Evolutionary conservation across 1,140 invertebrate genomes (phyloP).

Genomic region (Rhyacophila brunnea): DNA sequence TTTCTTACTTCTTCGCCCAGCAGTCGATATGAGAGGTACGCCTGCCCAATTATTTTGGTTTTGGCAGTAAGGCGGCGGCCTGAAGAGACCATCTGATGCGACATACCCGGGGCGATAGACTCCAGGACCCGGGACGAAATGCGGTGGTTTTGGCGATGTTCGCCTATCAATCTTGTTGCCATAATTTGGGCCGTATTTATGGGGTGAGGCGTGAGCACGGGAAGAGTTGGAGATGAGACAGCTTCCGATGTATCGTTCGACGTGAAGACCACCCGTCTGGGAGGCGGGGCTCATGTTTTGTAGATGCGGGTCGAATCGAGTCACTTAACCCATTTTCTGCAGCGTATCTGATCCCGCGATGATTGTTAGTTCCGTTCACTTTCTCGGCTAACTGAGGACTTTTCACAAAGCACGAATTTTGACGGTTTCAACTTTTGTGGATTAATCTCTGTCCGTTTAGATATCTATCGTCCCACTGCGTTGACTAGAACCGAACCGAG

Average conservation of each 20-base stretch:
- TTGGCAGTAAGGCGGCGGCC: constrained; percentile 48
- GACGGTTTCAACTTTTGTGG: background rate
- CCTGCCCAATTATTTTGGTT: constrained; percentile 62
- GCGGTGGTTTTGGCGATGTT: constrained; percentile 42
- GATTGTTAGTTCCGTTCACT: constrained; percentile 26
- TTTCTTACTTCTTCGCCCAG: constrained; percentile 39
- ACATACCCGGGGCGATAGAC: constrained; percentile 43
- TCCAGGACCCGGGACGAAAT: constrained; percentile 48
- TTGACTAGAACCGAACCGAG: background rate
- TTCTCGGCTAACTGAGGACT: constrained; percentile 12
- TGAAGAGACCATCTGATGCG: constrained; percentile 43
- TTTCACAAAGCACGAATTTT: background rate
- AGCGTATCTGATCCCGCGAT: constrained; percentile 19
- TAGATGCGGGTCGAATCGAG: constrained; percentile 36
- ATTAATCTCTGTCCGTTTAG: background rate
- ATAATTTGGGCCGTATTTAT: constrained; percentile 38
- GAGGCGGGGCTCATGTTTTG: constrained; percentile 61
- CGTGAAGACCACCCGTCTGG: constrained; percentile 55
- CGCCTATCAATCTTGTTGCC: constrained; percentile 48
- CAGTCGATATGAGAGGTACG: constrained; percentile 68
- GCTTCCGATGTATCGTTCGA: constrained; percentile 66
- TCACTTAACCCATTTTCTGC: constrained; percentile 48
- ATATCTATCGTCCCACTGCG: background rate
- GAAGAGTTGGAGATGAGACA: constrained; percentile 57
- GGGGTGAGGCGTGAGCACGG: constrained; percentile 23